A percentile compares a stretch with the other conserved stretches of the same genome.
Evolutionary conservation across 23 tunicate genomes (phyloP).

Genomic region (Aplidium turbinatum): DNA sequence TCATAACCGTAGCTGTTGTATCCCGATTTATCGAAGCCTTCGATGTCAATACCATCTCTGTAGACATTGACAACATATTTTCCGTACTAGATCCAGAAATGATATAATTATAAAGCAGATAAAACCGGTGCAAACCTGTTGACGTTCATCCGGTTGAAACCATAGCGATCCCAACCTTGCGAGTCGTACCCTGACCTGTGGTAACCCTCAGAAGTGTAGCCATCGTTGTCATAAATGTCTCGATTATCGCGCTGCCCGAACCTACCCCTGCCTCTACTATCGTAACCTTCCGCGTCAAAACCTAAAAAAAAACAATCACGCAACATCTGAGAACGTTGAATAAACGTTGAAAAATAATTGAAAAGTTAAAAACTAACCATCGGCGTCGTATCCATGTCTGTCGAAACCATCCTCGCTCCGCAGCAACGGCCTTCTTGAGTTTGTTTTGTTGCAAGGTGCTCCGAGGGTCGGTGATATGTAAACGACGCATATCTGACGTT

Average conservation of each 20-base stretch:
- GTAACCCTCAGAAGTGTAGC: conserved; percentile 47
- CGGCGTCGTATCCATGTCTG: conserved; percentile 66
- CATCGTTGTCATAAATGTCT: conserved; percentile 42
- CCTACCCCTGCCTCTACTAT: conserved; percentile 46
- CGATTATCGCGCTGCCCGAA: conserved; percentile 46
- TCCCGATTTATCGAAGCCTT: conserved; percentile 64
- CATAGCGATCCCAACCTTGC: conserved; percentile 74
- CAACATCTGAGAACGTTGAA: not conserved
- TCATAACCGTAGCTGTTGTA: conserved; percentile 74
- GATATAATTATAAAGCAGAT: not conserved
- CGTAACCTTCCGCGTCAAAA: conserved; percentile 62
- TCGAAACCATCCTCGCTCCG: conserved; percentile 54
- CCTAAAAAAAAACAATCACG: conserved; percentile 37
- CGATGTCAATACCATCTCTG: conserved; percentile 83
- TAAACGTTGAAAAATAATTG: not conserved
- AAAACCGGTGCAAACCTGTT: conserved; percentile 67
- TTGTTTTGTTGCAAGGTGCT: conserved; percentile 62
- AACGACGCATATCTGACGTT: conserved; percentile 72
- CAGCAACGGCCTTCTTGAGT: conserved; percentile 6
- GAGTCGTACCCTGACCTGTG: conserved; percentile 68
- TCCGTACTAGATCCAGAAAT: not conserved
- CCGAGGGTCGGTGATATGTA: conserved; percentile 90
- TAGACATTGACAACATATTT: not conserved
- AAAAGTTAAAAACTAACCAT: conserved; percentile 49
- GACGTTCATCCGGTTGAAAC: conserved; percentile 35